These are phyloP conservation scores for Phallusia fumigata DNA, from an alignment of 23 tunicate species.

Conservation along the genomic window DNA sequence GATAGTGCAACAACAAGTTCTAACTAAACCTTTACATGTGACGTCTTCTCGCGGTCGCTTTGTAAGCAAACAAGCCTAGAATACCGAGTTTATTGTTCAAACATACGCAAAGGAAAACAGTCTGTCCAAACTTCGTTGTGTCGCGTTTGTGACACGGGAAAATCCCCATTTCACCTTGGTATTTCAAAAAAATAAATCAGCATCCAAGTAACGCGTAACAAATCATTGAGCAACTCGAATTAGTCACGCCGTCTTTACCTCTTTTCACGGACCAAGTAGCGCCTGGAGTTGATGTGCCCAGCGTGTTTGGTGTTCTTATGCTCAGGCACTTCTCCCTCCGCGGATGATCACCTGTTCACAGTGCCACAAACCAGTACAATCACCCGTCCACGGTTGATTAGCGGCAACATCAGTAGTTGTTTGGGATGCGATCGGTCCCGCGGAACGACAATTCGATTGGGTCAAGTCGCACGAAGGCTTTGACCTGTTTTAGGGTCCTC, in stretches of 20 bases:
- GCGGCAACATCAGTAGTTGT: neutral
- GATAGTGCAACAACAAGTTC: too few relatives aligned
- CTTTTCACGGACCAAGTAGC: neutral
- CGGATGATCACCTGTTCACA: neutral
- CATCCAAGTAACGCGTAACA: neutral
- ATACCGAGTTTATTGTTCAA: too few relatives aligned
- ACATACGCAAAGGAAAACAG: too few relatives aligned
- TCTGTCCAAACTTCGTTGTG: too few relatives aligned
- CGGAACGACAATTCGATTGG: constrained; percentile 6
- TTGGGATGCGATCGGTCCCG: neutral
- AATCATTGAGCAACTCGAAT: neutral
- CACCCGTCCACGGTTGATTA: neutral
- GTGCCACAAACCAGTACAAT: too few relatives aligned
- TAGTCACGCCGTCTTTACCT: neutral
- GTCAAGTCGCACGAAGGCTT: neutral
- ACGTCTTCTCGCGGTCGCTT: too few relatives aligned
- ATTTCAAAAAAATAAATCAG: too few relatives aligned
- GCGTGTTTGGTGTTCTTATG: constrained; percentile 9
- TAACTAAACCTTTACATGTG: too few relatives aligned
- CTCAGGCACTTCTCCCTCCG: neutral
- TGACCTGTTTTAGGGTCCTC: neutral
- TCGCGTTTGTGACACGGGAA: too few relatives aligned
- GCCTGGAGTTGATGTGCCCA: neutral
- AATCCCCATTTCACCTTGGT: too few relatives aligned
- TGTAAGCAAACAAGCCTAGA: too few relatives aligned